Evolutionary conservation across 2,113 vertebrate species (phyloP).

Genomic region (Phodopus roborovskii): DNA sequence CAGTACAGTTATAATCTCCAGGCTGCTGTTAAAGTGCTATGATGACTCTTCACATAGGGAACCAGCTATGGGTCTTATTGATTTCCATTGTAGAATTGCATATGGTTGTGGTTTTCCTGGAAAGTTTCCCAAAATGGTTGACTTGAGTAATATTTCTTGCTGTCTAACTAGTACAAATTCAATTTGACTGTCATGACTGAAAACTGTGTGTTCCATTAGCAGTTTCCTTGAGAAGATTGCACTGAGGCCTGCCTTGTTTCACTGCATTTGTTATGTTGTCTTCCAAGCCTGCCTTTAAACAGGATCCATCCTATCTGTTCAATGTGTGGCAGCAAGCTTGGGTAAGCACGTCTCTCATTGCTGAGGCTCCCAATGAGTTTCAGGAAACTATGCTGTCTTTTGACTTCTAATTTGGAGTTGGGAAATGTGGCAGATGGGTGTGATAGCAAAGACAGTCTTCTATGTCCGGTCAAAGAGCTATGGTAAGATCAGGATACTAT

Average conservation of each 20-base stretch:
- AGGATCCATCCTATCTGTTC: slow-evolving; percentile 31
- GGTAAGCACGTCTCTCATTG: slow-evolving; percentile 28
- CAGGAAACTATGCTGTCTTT: slow-evolving; percentile 46
- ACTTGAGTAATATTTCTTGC: slow-evolving; percentile 79
- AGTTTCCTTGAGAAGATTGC: slow-evolving; percentile 7
- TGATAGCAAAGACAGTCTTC: background rate
- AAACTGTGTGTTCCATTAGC: slow-evolving; percentile 52
- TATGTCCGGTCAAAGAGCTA: background rate
- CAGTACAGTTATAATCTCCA: background rate
- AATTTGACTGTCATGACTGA: slow-evolving; percentile 75
- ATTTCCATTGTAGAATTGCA: slow-evolving; percentile 70
- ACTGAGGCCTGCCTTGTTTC: slow-evolving; percentile 55
- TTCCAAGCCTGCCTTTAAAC: slow-evolving; percentile 67
- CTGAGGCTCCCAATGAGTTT: slow-evolving; percentile 1
- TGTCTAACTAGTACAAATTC: slow-evolving; percentile 79
- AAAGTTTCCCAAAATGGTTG: slow-evolving; percentile 69
- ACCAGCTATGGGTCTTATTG: slow-evolving; percentile 54
- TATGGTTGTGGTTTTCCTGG: slow-evolving; percentile 70
- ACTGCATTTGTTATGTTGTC: slow-evolving; percentile 33
- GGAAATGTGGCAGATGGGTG: background rate
- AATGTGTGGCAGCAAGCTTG: slow-evolving; percentile 17
- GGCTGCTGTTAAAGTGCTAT: slow-evolving; percentile 24
- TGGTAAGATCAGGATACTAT: background rate
- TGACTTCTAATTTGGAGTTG: slow-evolving; percentile 44
- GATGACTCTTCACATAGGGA: slow-evolving; percentile 45